Evolutionary conservation across 2,888 invertebrate species (phyloP).

Genomic region (Chrysolina haemoptera): DNA sequence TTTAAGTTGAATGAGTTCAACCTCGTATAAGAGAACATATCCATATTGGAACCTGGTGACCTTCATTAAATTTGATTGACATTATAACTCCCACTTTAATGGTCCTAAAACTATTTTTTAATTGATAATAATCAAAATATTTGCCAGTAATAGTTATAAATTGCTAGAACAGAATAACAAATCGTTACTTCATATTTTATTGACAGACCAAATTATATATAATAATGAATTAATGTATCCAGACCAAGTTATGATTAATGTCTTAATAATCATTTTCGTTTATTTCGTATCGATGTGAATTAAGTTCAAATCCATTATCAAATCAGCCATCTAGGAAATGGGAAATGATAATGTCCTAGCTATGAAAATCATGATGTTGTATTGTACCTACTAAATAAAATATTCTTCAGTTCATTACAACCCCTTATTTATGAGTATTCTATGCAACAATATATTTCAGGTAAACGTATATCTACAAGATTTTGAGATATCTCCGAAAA

Average conservation of each 20-base stretch:
- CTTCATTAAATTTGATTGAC: background rate
- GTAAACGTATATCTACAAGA: too few relatives aligned
- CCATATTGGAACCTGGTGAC: slow-evolving; percentile 3
- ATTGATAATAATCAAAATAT: background rate
- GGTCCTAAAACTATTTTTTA: background rate
- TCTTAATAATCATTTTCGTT: background rate
- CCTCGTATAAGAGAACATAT: background rate
- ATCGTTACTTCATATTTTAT: background rate
- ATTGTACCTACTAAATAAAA: too few relatives aligned
- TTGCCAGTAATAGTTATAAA: background rate
- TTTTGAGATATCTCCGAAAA: too few relatives aligned
- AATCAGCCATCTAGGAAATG: background rate
- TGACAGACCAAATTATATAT: slow-evolving; percentile 1
- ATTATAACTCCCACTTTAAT: slow-evolving; percentile 2
- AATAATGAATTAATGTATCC: slow-evolving; percentile 1
- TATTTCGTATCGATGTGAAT: background rate
- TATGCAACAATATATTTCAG: too few relatives aligned
- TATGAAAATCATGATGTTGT: too few relatives aligned
- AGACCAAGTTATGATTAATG: slow-evolving; percentile 12
- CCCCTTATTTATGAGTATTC: too few relatives aligned
- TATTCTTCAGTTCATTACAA: too few relatives aligned
- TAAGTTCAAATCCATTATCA: background rate
- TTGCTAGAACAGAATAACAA: background rate
- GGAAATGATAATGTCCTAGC: background rate
- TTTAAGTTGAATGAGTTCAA: background rate